Percentiles rank a stretch among this genome's conserved stretches.
phyloP scores from a whole-genome alignment of 2,113 vertebrate species.

The Calonectris borealis region DNA sequence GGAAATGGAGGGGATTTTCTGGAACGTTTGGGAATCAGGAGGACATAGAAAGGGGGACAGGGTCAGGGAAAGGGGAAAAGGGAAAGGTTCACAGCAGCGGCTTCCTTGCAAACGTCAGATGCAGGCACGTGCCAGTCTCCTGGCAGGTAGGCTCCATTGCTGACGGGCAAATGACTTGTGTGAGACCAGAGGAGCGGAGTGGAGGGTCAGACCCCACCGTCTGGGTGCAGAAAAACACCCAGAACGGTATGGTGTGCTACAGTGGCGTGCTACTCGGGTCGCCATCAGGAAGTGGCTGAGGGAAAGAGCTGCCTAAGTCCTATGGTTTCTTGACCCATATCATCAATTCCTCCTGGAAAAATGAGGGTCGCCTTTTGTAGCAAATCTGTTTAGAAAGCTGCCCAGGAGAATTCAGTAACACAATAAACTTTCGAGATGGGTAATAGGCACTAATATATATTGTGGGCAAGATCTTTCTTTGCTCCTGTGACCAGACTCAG shows the following conservation, averaged over 20 bases:
- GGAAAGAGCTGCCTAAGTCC: not conserved
- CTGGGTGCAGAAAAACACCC: not conserved
- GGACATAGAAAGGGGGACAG: not conserved
- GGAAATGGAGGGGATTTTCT: not conserved
- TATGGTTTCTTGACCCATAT: not conserved
- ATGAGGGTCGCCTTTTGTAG: not conserved
- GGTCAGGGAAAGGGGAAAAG: not conserved
- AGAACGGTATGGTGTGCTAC: not conserved
- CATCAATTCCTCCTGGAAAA: not conserved
- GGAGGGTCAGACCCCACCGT: fast-evolving
- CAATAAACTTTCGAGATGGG: not conserved
- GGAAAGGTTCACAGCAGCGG: not conserved
- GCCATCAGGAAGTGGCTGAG: not conserved
- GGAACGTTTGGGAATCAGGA: not conserved
- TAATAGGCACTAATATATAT: not conserved
- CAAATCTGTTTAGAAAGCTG: not conserved
- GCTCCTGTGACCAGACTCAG: not conserved
- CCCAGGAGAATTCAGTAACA: not conserved
- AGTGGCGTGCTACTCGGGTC: not conserved
- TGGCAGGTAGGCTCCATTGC: not conserved
- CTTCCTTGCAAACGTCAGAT: not conserved
- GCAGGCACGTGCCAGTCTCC: not conserved
- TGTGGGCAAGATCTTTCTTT: not conserved
- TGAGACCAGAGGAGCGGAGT: not conserved
- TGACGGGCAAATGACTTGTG: not conserved